Base-by-base conservation (phyloP, 2,797 vertebrate species). In the Meriones psammophilus region DNA sequence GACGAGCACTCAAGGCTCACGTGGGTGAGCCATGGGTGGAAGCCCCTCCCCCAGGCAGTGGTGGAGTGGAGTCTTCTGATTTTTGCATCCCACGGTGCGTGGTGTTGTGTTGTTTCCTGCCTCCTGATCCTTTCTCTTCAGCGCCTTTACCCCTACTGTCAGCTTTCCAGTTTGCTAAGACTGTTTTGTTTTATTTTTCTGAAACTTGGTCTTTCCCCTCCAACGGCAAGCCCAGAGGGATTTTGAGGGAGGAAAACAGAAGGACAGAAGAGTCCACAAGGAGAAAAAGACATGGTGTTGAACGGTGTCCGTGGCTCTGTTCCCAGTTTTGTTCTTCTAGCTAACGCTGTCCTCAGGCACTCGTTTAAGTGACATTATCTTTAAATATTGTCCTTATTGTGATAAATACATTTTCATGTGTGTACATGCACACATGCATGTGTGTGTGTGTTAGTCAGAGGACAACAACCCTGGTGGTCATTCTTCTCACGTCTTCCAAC, bases 231-330 rank as follows among this genome's bases (percentile, higher is more conserved):
- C 14, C n/a, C 58, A 33, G 66, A 18, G 50, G 85, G 68, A 71
- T 18, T n/a, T 8, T 14, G 50, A 58, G 50, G n/a, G 20, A n/a
- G n/a, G 39, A 39, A 42, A 58, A 28, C 1, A 28, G 15, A 62
- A 80, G 30, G n/a, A 28, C 5, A 89, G 13, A 30, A 24, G 17
- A 5, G 2, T 9, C 4, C 15, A 22, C 3, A 24, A 0, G 17
- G 28, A 42, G 20, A 60, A 84, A 14, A 26, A n/a, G 60, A 6
- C 22, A 1, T 1, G 42, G 56, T 58, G 10, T 33, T 28, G 20
- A 14, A 0, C 7, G 15, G 6, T 14, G 3, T 22, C 22, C 5
- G 0, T 7, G 76, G 68, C 69, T 90, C 66, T 18, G 0, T 64
- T 10, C 4, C 6, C 56, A 42, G 8, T 13, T 10, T 22, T 3